Base-by-base conservation (phyloP, 2,888 invertebrate species). In the Matsumyia berberina region DNA sequence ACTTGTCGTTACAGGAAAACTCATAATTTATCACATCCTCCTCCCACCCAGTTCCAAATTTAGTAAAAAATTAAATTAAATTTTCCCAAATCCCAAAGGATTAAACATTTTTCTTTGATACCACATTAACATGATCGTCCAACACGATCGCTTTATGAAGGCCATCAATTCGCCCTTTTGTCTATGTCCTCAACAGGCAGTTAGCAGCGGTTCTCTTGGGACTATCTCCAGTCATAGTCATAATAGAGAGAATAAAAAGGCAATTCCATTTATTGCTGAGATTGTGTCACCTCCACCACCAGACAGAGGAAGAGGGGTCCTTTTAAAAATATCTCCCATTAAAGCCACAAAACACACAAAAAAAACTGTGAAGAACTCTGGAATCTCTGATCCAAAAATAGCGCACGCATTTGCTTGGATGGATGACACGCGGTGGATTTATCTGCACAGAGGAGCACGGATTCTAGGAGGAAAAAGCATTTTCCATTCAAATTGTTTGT, bases 391-490 rank as follows among this genome's bases (percentile, higher is more conserved):
- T 81, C 74, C 80, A 74, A 69, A 81, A 81, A 81, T 81, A 81
- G 49, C 49, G 11, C 37, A 60, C 55, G 55, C 58, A 73, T 80
- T 62, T 74, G 46, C 74, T 67, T 42, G 64, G 42, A 79, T 58
- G 51, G 64, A 72, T 72, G 78, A 72, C 78, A 78, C 55, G 51
- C 73, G 46, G 53, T 62, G 79, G 87, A 87, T 87, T 87, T 85
- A 87, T 87, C 86, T 87, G 85, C 86, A 81, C 42, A 64, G 72
- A 42, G 49, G 51, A 29, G 69, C 53, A 58, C 64, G 44, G 29
- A 77, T 76, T 53, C 70, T 76, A 74, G 53, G 60, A 44, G 39
- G 37, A 42, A 24, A 55, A 51, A 37, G 9, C 31, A 17, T 62
- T 44, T 46, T 35, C 44, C 55, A 57, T 78, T 78, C 37, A 64